phyloP scores from a whole-genome alignment of 2,888 invertebrate genomes.

The Pandemis corylana region DNA sequence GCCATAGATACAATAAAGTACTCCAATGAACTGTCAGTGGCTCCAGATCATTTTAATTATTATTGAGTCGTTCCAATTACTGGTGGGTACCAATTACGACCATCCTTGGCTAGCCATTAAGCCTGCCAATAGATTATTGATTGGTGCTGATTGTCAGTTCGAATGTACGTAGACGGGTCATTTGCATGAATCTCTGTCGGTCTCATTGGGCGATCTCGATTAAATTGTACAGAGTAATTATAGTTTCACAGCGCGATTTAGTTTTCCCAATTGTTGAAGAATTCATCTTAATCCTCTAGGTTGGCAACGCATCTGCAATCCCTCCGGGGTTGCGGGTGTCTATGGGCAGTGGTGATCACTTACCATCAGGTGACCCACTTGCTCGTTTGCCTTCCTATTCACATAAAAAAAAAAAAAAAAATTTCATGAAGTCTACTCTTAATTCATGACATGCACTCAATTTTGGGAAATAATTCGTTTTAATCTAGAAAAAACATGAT shows the following conservation, averaged over 20 bases:
- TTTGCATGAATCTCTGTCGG: slow-evolving; percentile 80
- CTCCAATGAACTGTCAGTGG: slow-evolving; percentile 53
- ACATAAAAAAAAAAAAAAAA: too few species aligned
- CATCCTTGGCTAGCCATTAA: slow-evolving; percentile 83
- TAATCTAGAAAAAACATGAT: too few species aligned
- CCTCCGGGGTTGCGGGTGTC: too few species aligned
- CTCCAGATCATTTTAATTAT: slow-evolving; percentile 73
- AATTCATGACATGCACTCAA: too few species aligned
- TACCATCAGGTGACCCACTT: too few species aligned
- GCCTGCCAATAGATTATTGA: slow-evolving; percentile 83
- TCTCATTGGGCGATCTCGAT: slow-evolving; percentile 74
- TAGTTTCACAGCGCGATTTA: background rate
- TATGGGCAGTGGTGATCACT: too few species aligned
- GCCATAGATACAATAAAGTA: slow-evolving; percentile 44
- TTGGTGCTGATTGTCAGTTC: slow-evolving; percentile 81
- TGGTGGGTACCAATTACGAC: slow-evolving; percentile 49
- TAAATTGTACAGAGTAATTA: slow-evolving; percentile 71
- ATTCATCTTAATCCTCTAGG: too few species aligned
- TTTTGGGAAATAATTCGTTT: too few species aligned
- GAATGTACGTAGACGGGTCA: slow-evolving; percentile 67
- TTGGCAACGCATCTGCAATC: too few species aligned
- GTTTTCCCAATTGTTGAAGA: background rate
- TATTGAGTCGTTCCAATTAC: slow-evolving; percentile 71
- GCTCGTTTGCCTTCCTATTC: too few species aligned
- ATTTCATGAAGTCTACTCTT: background rate